Percentiles rank a stretch among this genome's conserved stretches.
phyloP scores from a whole-genome alignment of 2,797 vertebrate species.

The Dallia pectoralis region DNA sequence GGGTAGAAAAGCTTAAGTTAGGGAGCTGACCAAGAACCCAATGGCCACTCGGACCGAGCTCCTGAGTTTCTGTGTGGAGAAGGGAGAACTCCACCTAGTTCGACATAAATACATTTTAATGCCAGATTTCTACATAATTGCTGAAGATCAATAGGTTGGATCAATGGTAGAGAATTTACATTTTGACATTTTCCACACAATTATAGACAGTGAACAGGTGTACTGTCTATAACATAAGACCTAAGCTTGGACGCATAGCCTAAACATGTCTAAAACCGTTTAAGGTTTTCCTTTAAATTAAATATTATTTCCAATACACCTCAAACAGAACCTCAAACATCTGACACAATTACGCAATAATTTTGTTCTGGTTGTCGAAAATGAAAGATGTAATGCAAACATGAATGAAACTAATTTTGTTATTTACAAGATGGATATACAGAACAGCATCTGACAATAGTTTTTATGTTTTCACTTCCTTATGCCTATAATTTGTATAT shows the following conservation, averaged over 20 bases:
- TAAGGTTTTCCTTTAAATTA: background rate
- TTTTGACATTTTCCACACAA: background rate
- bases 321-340: background rate
- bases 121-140: background rate
- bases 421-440: no score
- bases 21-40: no score
- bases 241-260: background rate
- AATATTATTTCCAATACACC: background rate
- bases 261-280: no score
- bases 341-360: background rate
- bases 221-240: background rate
- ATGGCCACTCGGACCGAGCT: no score
- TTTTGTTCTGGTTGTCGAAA: background rate
- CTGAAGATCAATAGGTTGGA: background rate
- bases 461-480: background rate
- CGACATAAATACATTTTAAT: background rate
- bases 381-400: background rate
- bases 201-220: background rate
- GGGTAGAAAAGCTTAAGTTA: no score
- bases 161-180: background rate
- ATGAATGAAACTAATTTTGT: background rate
- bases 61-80: no score
- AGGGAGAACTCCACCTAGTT: background rate
- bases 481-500: background rate
- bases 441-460: background rate